These are phyloP conservation scores for Eurystomus glaucurus DNA, from an alignment of 2,797 vertebrate genomes.

Conservation along the genomic window DNA sequence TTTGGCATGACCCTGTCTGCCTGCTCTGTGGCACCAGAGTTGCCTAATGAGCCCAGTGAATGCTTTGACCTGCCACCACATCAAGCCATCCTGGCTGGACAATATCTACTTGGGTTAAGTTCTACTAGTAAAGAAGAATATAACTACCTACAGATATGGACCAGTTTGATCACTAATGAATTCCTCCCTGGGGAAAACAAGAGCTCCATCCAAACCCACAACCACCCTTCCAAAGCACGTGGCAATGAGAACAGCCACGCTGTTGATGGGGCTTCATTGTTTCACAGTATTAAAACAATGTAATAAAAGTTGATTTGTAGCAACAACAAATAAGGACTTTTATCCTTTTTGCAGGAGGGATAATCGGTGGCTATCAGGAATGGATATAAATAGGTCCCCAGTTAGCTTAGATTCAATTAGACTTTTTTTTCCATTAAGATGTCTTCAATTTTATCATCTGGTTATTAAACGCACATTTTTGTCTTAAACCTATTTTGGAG, in stretches of 20 bases:
- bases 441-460: not conserved
- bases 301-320: not conserved
- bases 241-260: not conserved
- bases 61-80: not conserved
- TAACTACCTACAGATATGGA: not conserved
- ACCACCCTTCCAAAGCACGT: not conserved
- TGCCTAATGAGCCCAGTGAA: not conserved
- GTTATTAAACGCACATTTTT: slow-evolving; percentile 38
- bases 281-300: not conserved
- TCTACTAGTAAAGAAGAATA: not conserved
- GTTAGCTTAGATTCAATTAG: not conserved
- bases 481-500: slow-evolving; percentile 8
- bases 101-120: not conserved
- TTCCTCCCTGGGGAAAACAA: not conserved
- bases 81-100: not conserved
- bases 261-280: not conserved
- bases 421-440: not conserved
- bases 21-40: fast-evolving
- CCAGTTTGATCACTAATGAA: not conserved
- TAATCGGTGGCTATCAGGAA: not conserved
- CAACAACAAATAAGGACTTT: not conserved
- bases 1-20: not conserved
- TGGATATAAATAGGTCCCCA: not conserved
- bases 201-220: not conserved
- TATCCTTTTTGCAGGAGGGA: not conserved